Conservation (phyloP, 2,113 vertebrate genomes). For the Hassar affinis region DNA sequence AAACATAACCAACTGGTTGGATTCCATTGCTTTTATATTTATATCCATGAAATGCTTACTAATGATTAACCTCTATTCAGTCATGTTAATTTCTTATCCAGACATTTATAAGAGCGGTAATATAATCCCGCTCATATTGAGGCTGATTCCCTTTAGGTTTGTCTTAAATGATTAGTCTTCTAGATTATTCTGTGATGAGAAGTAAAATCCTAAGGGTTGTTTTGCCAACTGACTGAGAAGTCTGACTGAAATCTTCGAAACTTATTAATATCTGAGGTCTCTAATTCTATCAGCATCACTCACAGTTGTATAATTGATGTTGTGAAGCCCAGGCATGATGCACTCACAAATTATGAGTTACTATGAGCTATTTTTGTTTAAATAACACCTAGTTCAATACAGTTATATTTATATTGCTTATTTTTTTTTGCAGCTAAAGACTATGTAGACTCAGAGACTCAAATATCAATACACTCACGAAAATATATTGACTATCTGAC, state of each 20-base stretch:
- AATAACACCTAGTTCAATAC: background rate
- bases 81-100: background rate
- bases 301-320: background rate
- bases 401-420: background rate
- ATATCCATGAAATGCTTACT: background rate
- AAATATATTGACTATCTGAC: slow-evolving; percentile 51
- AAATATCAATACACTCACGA: slow-evolving; percentile 44
- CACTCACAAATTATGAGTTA: background rate
- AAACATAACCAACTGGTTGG: background rate
- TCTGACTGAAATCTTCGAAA: background rate
- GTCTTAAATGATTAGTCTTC: background rate
- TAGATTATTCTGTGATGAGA: background rate
- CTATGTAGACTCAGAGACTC: slow-evolving; percentile 19
- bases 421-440: slow-evolving; percentile 15
- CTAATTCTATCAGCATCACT: background rate
- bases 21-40: background rate
- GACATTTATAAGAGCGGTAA: background rate
- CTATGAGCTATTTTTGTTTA: slow-evolving; percentile 7
- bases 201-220: background rate
- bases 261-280: background rate
- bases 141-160: background rate
- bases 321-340: background rate
- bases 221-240: background rate
- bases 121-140: background rate
- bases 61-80: background rate